Base-by-base conservation (phyloP, 2,888 invertebrate species). In the Eristalis arbustorum region DNA sequence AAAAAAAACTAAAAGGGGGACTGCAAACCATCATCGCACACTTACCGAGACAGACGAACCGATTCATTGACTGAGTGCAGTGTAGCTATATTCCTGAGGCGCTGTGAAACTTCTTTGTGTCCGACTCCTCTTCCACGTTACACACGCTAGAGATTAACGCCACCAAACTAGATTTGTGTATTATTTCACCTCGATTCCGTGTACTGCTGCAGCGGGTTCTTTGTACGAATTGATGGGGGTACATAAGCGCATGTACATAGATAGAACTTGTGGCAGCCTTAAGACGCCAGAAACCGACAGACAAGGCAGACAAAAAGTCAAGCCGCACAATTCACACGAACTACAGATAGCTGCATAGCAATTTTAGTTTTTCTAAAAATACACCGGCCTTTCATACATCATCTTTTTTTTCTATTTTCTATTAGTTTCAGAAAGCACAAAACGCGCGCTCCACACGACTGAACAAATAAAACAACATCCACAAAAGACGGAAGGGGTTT, bases 311-410 rank as follows among this genome's bases (percentile, higher is more conserved):
- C 62, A 69, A 40, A 74, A 42, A 57, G 68, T 73, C 73, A 79
- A 62, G 62, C 34, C 40, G 56, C 59, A 68, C 61, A 61, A 68
- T 74, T 68, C 61, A 57, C 49, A 49, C 49, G 18, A 49, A 49
- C 6, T 18, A 49, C 5, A 49, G 49, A 49, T 49, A 49, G 18
- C 31, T 40, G 57, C 61, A 81, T 31, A 78, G 74, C 73, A 78
- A 73, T 71, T 28, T 69, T 77, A 75, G 25, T 69, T 68, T n/a
- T 75, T 87, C 85, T 87, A 87, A 63, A 82, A 87, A 82, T 87
- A 87, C 34, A 66, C 42, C 69, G 62, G 74, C 71, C 61, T 77
- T 82, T 78, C 64, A 68, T 68, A 59, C 68, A 79, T 66, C 49
- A 49, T 49, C 49, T 49, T 49, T 49, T 49, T 49, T 25, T 25